phyloP scores from a whole-genome alignment of 2,888 invertebrate species.

The Polyommatus iphigenia region DNA sequence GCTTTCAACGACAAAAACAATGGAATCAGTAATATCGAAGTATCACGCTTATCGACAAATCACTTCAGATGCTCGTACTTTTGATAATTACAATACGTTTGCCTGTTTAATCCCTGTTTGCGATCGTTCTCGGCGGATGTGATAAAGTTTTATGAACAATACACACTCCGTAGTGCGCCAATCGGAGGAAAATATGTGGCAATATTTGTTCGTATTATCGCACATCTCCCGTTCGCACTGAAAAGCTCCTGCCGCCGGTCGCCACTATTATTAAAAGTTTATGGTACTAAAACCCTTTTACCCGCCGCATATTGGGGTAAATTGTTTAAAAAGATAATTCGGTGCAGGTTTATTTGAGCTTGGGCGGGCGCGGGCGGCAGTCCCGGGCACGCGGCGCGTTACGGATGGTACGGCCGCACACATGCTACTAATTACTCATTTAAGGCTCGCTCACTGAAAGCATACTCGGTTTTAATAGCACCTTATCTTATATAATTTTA shows the following conservation, averaged over 20 bases:
- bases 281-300: slow-evolving; percentile 35
- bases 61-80: slow-evolving; percentile 1
- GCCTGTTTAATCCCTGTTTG: not conserved
- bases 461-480: slow-evolving; percentile 43
- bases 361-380: slow-evolving; percentile 52
- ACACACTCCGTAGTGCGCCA: not conserved
- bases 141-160: not conserved
- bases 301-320: slow-evolving; percentile 64
- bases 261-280: slow-evolving; percentile 21
- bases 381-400: slow-evolving; percentile 59
- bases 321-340: slow-evolving; percentile 76
- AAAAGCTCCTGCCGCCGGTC: not conserved
- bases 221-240: not conserved
- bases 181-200: not conserved
- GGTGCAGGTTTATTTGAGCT: slow-evolving; percentile 66
- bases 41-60: not conserved
- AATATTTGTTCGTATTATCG: slow-evolving; percentile 14
- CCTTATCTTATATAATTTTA: slow-evolving; percentile 40
- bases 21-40: not conserved
- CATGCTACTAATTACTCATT: slow-evolving; percentile 70
- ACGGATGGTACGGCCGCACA: slow-evolving; percentile 63
- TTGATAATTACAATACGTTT: not conserved
- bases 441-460: slow-evolving; percentile 48
- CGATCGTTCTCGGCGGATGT: not conserved
- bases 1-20: not conserved